These are phyloP conservation scores for Pimpla rufipes DNA, from an alignment of 2,888 invertebrate species.

Conservation along the genomic window DNA sequence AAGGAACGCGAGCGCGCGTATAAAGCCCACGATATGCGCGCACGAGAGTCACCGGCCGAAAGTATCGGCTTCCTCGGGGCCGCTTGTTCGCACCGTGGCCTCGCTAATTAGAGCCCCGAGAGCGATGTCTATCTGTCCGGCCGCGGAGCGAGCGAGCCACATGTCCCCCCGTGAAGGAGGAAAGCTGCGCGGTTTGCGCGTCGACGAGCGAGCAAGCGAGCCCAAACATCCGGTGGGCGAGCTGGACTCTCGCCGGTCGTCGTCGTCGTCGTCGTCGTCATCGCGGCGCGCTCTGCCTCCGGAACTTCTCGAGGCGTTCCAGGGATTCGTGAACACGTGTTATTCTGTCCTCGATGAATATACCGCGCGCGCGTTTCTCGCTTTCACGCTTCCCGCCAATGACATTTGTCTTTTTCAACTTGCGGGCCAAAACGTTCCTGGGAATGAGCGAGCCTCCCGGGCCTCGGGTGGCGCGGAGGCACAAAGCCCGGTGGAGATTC, in stretches of 20 bases:
- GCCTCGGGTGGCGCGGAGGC: neutral
- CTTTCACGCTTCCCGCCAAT: constrained; percentile 66
- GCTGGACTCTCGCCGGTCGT: constrained; percentile 28
- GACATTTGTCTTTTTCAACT: constrained; percentile 71
- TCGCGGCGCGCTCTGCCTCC: constrained; percentile 70
- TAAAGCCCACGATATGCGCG: constrained; percentile 37
- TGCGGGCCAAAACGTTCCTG: constrained; percentile 59
- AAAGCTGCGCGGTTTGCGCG: constrained; percentile 36
- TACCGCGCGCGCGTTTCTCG: constrained; percentile 64
- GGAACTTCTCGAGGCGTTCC: constrained; percentile 73
- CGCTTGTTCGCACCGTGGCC: constrained; percentile 81
- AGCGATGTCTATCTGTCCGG: constrained; percentile 82
- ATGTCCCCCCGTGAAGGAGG: constrained; percentile 75
- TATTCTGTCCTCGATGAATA: constrained; percentile 67
- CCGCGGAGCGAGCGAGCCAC: constrained; percentile 70
- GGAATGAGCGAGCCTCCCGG: constrained; percentile 49
- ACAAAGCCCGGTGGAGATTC: constrained; percentile 37
- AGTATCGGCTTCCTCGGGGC: constrained; percentile 67
- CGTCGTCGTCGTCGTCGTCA: constrained; percentile 11
- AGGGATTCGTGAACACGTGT: constrained; percentile 75
- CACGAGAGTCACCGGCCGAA: constrained; percentile 59
- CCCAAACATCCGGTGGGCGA: constrained; percentile 80
- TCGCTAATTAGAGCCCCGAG: constrained; percentile 82
- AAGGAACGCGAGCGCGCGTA: constrained; percentile 40
- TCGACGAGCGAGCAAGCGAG: constrained; percentile 69